Percentiles rank a stretch among this genome's conserved stretches.
Evolutionary conservation across 2,113 vertebrate species (phyloP).

Genomic region (Scopus umbretta): DNA sequence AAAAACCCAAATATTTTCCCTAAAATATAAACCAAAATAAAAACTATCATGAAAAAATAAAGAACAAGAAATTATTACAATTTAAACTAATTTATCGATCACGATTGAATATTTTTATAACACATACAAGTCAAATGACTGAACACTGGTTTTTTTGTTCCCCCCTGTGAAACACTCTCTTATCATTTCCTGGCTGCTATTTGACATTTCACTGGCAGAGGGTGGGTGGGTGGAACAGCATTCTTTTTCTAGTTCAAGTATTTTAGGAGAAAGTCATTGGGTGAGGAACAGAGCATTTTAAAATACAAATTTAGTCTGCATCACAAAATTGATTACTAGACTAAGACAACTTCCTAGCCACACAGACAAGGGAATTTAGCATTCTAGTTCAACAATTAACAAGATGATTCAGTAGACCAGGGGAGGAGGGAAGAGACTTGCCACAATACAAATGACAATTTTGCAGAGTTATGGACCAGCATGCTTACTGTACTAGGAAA

Average conservation of each 20-base stretch:
- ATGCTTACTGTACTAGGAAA: not conserved
- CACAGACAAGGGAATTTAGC: not conserved
- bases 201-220: slow-evolving; percentile 45
- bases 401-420: not conserved
- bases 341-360: not conserved
- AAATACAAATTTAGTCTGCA: not conserved
- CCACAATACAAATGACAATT: not conserved
- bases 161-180: not conserved
- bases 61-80: not conserved
- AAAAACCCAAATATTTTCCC: not conserved
- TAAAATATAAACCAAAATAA: not conserved
- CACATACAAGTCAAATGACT: not conserved
- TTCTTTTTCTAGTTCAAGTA: slow-evolving; percentile 49
- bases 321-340: slow-evolving; percentile 1
- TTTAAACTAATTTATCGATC: not conserved
- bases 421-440: not conserved
- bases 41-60: not conserved
- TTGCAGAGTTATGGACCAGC: not conserved
- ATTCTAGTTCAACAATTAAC: not conserved
- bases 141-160: not conserved
- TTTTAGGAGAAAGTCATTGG: slow-evolving; percentile 23
- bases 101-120: not conserved
- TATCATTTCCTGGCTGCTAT: slow-evolving; percentile 31
- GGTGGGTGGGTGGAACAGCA: not conserved
- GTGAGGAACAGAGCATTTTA: not conserved